phyloP scores from a whole-genome alignment of 2,888 invertebrate species.

The Chrysolina oricalcia region DNA sequence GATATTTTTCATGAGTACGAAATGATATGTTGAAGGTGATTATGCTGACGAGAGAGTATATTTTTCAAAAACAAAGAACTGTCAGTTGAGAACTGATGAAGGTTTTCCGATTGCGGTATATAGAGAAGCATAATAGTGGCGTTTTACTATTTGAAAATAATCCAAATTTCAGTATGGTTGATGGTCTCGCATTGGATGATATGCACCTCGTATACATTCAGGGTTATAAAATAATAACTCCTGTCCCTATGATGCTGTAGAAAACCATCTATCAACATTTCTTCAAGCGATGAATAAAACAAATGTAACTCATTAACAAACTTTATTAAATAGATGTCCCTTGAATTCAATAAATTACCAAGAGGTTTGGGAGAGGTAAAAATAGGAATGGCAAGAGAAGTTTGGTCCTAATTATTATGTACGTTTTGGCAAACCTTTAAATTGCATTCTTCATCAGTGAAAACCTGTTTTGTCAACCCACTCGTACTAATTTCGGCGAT shows the following conservation, averaged over 20 bases:
- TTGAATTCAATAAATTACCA: constrained; percentile 39
- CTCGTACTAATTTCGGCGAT: too few relatives aligned
- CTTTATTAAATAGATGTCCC: constrained; percentile 22
- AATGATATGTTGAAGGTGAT: constrained; percentile 42
- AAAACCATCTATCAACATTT: constrained; percentile 32
- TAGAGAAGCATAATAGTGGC: constrained; percentile 46
- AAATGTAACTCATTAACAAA: constrained; percentile 35
- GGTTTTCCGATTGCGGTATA: constrained; percentile 42
- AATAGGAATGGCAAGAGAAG: constrained; percentile 37
- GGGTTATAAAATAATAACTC: constrained; percentile 33
- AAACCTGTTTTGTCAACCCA: too few relatives aligned
- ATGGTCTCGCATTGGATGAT: constrained; percentile 51
- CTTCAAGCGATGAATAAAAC: constrained; percentile 20
- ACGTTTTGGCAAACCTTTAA: too few relatives aligned
- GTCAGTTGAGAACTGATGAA: constrained; percentile 40
- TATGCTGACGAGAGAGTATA: constrained; percentile 33
- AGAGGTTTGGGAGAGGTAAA: constrained; percentile 31
- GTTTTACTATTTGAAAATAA: constrained; percentile 40
- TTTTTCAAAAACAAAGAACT: constrained; percentile 44
- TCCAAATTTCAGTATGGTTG: constrained; percentile 46
- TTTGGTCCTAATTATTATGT: too few relatives aligned
- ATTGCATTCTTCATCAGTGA: too few relatives aligned
- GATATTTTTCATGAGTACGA: constrained; percentile 49
- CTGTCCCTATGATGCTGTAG: constrained; percentile 34
- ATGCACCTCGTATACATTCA: constrained; percentile 44